A percentile compares a stretch with the other conserved stretches of the same genome.
These are phyloP conservation scores for Muntiacus muntjak DNA, from an alignment of 2,113 vertebrate species.

Conservation along the genomic window DNA sequence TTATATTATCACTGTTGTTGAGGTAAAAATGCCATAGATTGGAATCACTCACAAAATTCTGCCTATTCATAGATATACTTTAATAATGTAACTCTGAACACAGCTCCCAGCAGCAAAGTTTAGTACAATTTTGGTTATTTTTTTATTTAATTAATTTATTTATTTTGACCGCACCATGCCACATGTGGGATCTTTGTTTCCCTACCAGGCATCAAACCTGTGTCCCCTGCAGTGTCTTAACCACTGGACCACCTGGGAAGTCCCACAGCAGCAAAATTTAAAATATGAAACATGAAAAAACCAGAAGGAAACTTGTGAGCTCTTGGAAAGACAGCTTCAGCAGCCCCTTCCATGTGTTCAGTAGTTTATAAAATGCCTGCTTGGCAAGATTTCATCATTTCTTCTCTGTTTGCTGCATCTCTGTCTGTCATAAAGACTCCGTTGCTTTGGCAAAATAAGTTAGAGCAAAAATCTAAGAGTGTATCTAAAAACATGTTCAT, in stretches of 20 bases:
- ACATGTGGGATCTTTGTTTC: background rate
- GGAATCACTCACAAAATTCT: background rate
- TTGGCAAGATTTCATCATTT: constrained; percentile 1
- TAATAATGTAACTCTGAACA: constrained; percentile 51
- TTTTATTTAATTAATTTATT: background rate
- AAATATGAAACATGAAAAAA: constrained; percentile 27
- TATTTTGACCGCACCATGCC: background rate
- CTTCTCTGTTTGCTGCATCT: constrained; percentile 49
- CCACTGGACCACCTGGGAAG: background rate
- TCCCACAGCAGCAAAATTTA: constrained; percentile 34
- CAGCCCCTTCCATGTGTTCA: background rate
- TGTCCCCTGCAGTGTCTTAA: background rate
- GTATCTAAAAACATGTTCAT: constrained; percentile 71
- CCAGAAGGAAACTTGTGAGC: constrained; percentile 39
- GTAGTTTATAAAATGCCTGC: constrained; percentile 50
- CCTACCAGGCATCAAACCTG: background rate
- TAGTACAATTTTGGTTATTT: background rate
- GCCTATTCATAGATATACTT: constrained; percentile 10
- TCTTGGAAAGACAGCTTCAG: constrained; percentile 43
- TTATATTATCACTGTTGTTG: background rate
- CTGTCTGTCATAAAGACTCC: constrained; percentile 30
- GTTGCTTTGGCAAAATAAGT: constrained; percentile 64
- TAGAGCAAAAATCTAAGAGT: constrained; percentile 47
- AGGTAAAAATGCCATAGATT: constrained; percentile 2
- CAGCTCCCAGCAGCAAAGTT: constrained; percentile 36